Conservation (phyloP, 2,113 vertebrate genomes). For the Dendropsophus ebraccatus region DNA sequence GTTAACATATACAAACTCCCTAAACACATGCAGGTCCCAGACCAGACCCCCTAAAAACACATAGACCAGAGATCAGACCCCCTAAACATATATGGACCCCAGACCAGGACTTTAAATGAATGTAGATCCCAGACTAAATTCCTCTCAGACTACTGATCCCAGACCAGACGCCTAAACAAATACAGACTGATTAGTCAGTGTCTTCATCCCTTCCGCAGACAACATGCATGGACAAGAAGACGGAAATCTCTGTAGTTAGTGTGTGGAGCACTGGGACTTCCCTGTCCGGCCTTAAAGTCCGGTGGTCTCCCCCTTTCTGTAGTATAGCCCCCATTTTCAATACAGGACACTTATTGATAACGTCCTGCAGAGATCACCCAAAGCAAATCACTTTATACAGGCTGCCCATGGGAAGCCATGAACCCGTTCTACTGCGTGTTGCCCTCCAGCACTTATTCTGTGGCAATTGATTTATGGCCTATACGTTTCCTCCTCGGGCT, state of each 20-base stretch:
- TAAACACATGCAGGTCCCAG: too few species aligned
- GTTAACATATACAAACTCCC: too few species aligned
- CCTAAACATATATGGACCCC: not conserved
- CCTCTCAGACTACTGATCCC: not conserved
- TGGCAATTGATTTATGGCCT: conserved; percentile 13
- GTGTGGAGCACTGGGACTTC: not conserved
- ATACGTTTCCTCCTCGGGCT: not conserved
- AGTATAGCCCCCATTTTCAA: not conserved
- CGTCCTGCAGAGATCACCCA: not conserved
- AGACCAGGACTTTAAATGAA: too few species aligned
- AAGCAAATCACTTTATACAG: not conserved
- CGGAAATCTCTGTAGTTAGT: too few species aligned
- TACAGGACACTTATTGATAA: not conserved
- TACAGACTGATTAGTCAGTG: not conserved
- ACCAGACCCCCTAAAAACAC: too few species aligned
- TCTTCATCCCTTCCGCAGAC: too few species aligned
- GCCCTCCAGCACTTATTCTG: not conserved
- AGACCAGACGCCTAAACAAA: not conserved
- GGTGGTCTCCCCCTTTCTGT: not conserved
- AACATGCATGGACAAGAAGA: too few species aligned
- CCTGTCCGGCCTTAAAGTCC: too few species aligned
- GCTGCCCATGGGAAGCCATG: not conserved
- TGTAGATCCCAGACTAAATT: not conserved
- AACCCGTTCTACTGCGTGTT: not conserved
- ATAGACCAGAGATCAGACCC: too few species aligned